Evolutionary conservation across 2,797 vertebrate species (phyloP).

Genomic region (Leptodactylus fallax): DNA sequence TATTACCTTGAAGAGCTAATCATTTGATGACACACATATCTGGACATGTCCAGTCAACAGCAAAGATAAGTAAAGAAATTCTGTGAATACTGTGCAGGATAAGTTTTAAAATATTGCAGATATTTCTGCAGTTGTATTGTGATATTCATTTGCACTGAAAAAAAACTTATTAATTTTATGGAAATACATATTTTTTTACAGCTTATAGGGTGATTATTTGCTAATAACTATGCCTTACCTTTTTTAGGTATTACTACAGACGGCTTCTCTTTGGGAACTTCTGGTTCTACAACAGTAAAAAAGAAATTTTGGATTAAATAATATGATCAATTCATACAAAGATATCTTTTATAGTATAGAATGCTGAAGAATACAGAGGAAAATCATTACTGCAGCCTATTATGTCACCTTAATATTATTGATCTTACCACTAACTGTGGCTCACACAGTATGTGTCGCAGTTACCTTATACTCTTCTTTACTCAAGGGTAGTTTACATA

Average conservation of each 20-base stretch:
- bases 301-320: neutral
- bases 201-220: no score
- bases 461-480: neutral
- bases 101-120: no score
- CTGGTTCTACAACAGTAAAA: constrained; percentile 3
- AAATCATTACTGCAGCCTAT: neutral
- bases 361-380: neutral
- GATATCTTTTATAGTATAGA: neutral
- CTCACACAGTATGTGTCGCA: neutral
- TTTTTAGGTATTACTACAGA: neutral
- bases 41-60: no score
- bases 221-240: neutral
- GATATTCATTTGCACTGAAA: neutral
- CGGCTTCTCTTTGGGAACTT: neutral
- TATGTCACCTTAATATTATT: no score
- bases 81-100: no score
- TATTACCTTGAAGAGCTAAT: no score
- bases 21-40: no score
- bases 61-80: no score
- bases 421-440: no score
- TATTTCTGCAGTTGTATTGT: no score
- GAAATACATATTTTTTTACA: neutral
- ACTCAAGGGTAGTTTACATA: neutral
- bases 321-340: neutral
- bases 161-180: neutral